phyloP scores from a whole-genome alignment of 2,113 vertebrate species.

The Oryzias celebensis region DNA sequence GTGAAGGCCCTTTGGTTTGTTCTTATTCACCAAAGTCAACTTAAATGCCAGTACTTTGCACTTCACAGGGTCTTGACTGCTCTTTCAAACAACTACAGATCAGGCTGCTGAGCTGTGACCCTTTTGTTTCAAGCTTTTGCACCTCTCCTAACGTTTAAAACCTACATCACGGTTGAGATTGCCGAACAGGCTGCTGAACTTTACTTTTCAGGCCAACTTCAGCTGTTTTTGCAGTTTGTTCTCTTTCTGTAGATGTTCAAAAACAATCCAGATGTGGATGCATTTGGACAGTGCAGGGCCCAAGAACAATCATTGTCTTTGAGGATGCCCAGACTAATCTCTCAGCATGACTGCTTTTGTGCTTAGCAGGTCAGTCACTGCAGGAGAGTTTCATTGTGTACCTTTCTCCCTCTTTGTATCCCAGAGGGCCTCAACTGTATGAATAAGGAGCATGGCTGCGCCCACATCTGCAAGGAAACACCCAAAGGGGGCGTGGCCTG shows the following conservation, averaged over 20 bases:
- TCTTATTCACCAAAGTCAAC: slow-evolving; percentile 61
- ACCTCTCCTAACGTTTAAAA: slow-evolving; percentile 23
- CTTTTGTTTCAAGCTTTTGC: slow-evolving; percentile 40
- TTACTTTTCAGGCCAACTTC: slow-evolving; percentile 11
- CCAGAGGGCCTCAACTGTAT: slow-evolving; percentile 98
- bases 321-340: slow-evolving; percentile 60
- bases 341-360: slow-evolving; percentile 60
- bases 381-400: slow-evolving; percentile 72
- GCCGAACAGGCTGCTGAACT: background rate
- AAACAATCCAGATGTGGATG: slow-evolving; percentile 36
- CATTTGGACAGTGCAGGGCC: slow-evolving; percentile 40
- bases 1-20: slow-evolving; percentile 71
- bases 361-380: slow-evolving; percentile 62
- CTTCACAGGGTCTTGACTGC: slow-evolving; percentile 59
- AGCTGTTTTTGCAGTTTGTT: background rate
- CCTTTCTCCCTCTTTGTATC: slow-evolving; percentile 63
- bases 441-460: slow-evolving; percentile 97
- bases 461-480: slow-evolving; percentile 95
- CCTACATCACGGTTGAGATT: slow-evolving; percentile 1
- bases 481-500: slow-evolving; percentile 91
- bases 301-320: slow-evolving; percentile 62
- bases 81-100: slow-evolving; percentile 52
- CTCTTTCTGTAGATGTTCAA: slow-evolving; percentile 12
- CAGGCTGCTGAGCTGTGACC: slow-evolving; percentile 54
- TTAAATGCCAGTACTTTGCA: slow-evolving; percentile 67